Base-by-base conservation (phyloP, 1,140 invertebrate species). In the Ceratitis capitata region DNA sequence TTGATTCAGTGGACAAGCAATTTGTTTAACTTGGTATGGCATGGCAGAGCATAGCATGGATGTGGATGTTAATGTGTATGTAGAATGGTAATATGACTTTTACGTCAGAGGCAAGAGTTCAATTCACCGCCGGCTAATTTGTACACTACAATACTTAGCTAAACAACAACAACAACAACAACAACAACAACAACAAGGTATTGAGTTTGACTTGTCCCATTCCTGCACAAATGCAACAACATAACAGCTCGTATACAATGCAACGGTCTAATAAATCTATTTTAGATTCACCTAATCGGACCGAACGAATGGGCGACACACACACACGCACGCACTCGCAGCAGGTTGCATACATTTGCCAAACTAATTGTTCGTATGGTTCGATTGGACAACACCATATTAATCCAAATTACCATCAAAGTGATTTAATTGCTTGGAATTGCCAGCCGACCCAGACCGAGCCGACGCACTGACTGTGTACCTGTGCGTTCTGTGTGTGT, bases 361-460 rank as follows among this genome's bases (percentile, higher is more conserved):
- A 82, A 86, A 87, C 85, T 84, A 87, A 87, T 87, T 85, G 86
- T 85, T 84, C 86, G 83, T 42, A 53, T 84, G 69, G 58, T 83
- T 61, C 56, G 82, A 83, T 74, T 85, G 85, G 88, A 85, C 88
- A 89, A 89, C 88, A 90, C 91, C 89, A 89, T 90, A 91, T 91
- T 91, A 91, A 91, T 91, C 90, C 90, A 90, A 91, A 91, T 91
- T 91, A 91, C 88, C 90, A 91, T 91, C 90, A 91, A 91, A 91
- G 90, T 91, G 90, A 91, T 91, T 91, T 91, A 91, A 91, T 91
- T 91, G 90, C 90, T 91, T 89, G 90, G 90, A 91, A 91, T 91
- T 91, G 85, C 69, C 39, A 58, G 39, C 23, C 69, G 69, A 61
- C 35, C 69, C 39, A 78, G 69, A 61, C 35, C 69, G 19, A 78